Conservation (phyloP, 2,797 vertebrate genomes). For the Poecilia picta region DNA sequence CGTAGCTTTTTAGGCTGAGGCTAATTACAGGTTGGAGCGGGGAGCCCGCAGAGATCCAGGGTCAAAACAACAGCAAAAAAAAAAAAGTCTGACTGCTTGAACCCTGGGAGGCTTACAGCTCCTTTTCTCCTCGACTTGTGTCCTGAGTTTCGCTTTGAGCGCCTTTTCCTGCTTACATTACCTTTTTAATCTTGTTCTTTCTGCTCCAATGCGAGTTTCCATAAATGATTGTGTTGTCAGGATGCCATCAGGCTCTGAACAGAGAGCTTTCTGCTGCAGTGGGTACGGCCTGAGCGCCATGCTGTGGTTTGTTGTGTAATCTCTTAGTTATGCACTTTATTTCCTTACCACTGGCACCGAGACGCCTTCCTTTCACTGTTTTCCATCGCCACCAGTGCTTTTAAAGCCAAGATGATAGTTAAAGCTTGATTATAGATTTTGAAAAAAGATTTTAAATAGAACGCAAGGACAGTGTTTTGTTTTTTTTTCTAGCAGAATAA, state of each 20-base stretch:
- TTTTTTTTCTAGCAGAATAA: neutral
- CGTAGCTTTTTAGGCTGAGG: constrained; percentile 66
- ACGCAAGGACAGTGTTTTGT: neutral
- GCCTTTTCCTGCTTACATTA: constrained; percentile 33
- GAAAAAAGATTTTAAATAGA: constrained; percentile 19
- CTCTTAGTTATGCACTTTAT: constrained; percentile 88
- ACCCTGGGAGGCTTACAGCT: constrained; percentile 26
- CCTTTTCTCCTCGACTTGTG: constrained; percentile 1
- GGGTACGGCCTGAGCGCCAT: constrained; percentile 85
- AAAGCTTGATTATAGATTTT: constrained; percentile 34
- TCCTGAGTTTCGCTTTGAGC: constrained; percentile 19
- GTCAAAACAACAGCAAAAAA: constrained; percentile 58
- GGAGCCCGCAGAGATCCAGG: constrained; percentile 65
- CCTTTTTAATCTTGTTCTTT: constrained; percentile 49
- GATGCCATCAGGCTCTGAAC: constrained; percentile 74
- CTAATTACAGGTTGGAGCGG: constrained; percentile 72
- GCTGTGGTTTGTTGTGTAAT: constrained; percentile 93
- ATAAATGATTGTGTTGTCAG: constrained; percentile 83
- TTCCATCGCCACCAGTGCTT: constrained; percentile 66
- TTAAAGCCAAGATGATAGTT: constrained; percentile 37
- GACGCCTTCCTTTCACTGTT: constrained; percentile 76
- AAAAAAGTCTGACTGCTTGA: constrained; percentile 37
- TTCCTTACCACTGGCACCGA: constrained; percentile 85
- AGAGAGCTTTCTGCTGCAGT: constrained; percentile 75
- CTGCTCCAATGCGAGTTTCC: constrained; percentile 73